Base-by-base conservation (phyloP, 1,140 invertebrate genomes). In the Aporrectodea caliginosa region DNA sequence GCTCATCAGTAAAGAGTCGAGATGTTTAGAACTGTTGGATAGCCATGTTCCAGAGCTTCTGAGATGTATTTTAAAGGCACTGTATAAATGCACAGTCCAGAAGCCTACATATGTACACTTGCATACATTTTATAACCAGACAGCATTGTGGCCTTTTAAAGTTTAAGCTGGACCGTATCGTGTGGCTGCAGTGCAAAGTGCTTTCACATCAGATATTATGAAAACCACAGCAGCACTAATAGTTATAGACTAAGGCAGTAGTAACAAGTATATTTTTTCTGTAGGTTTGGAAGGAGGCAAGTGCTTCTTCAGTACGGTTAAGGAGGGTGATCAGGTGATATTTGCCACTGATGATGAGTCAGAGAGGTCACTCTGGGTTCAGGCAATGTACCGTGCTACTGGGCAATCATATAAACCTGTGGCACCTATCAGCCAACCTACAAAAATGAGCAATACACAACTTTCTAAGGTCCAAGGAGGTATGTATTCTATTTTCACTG, bases 281-380 rank as follows among this genome's bases (percentile, higher is more conserved):
- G 2, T 32, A 74, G 73, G 30, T 29, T 34, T 74, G 73, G 73
- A 74, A 16, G 73, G 73, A 16, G 86, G 87, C 1, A 84, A 84
- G 35, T 84, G 81, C 77, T 98, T 99, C 88, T 99, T 99, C 91
- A 99, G 98, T 89, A 96, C 96, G 31, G 97, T 99, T 0, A 93
- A 96, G 82, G 98, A 99, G 90, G 97, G 97, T 69, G 98, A 99
- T 87, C 97, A 94, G 82, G 94, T 99, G 72, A 92, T 97, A 29
- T 98, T 95, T 90, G 98, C 97, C 0, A 96, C 96, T 83, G 95
- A 98, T 83, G 98, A 99, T 89, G 97, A 99, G 89, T 97, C 96
- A 85, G 98, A 99, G 85, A 95, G 96, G 83, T 96, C 98, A 85
- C 89, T 98, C 75, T 99, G 98, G 98, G 97, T 99, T 12, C 90